These are phyloP conservation scores for Propithecus perrieri DNA, from an alignment of 2,797 vertebrate species.

Conservation along the genomic window DNA sequence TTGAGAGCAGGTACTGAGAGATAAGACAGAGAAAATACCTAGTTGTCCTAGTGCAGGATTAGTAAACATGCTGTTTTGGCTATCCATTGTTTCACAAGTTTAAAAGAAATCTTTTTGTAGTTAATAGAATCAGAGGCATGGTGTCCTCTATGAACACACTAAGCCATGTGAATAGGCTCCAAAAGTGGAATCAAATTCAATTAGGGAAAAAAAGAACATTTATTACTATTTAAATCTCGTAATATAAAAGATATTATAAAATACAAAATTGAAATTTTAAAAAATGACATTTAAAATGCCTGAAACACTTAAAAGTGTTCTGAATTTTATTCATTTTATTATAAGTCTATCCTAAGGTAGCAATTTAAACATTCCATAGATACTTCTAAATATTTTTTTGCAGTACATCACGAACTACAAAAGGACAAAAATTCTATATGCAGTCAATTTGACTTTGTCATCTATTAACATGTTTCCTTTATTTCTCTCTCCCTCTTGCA, in stretches of 20 bases:
- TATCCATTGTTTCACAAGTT: background rate
- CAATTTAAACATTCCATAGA: background rate
- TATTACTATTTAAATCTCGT: background rate
- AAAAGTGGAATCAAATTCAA: background rate
- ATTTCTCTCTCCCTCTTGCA: background rate
- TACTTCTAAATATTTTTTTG: constrained; percentile 27
- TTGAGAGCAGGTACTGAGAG: background rate
- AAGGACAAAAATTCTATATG: background rate
- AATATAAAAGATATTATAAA: background rate
- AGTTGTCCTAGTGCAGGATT: background rate
- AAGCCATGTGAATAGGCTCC: background rate
- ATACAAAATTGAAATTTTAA: background rate
- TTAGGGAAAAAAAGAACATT: background rate
- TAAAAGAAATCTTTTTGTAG: background rate
- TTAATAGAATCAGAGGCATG: background rate
- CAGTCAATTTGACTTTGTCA: background rate
- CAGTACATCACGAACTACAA: background rate
- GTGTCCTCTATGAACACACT: background rate
- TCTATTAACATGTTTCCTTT: background rate
- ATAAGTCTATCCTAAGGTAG: background rate
- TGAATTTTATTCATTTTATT: background rate
- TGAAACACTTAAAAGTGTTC: background rate
- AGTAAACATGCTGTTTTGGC: background rate
- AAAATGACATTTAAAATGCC: background rate
- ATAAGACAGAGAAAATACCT: background rate